Base-by-base conservation (phyloP, 2,113 vertebrate species). In the Halichoeres trimaculatus region DNA sequence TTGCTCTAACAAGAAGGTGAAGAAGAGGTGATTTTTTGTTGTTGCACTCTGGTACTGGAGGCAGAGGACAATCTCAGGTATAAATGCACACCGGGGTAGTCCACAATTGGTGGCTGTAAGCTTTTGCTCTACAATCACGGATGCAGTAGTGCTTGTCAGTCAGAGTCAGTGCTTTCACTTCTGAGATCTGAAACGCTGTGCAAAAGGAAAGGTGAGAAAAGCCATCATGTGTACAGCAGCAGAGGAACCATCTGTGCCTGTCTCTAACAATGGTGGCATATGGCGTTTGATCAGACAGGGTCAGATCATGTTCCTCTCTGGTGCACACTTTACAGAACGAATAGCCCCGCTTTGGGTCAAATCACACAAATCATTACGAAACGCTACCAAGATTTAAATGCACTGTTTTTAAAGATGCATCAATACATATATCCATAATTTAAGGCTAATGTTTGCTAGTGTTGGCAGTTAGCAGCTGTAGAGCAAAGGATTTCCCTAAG, bases 151-250 rank as follows among this genome's bases (percentile, higher is more conserved):
- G 40, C 57, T 59, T 55, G 30, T 45, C 16, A 47, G 22, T 56
- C 43, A 24, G 41, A 22, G 51, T 26, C 20, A n/a, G 26, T 66
- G 30, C 20, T 59, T 77, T 63, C 30, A 26, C 51, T 48, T 23
- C 36, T 51, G 34, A 36, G 35, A 12, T 23, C 54, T 40, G 40
- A 34, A 56, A 48, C 20, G 30, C 73, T 54, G 58, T 68, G 40
- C 5, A 54, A 30, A 38, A 68, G 23, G 30, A 68, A 76, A 79
- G 71, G 61, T 80, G 81, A 59, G 35, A 80, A 68, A 68, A 63
- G 52, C 35, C 69, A 64, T 63, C 60, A 22, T 26, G 48, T 24
- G 7, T 48, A 20, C 54, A 43, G 54, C 45, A 24, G 57, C 34
- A 45, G 81, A 72, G 17, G 17, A 45, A 19, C 43, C 43, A 45